Evolutionary conservation across 2,113 vertebrate genomes (phyloP), one percentile per base, ranked within the genome.

Genomic region (Oenanthe oenanthe): DNA sequence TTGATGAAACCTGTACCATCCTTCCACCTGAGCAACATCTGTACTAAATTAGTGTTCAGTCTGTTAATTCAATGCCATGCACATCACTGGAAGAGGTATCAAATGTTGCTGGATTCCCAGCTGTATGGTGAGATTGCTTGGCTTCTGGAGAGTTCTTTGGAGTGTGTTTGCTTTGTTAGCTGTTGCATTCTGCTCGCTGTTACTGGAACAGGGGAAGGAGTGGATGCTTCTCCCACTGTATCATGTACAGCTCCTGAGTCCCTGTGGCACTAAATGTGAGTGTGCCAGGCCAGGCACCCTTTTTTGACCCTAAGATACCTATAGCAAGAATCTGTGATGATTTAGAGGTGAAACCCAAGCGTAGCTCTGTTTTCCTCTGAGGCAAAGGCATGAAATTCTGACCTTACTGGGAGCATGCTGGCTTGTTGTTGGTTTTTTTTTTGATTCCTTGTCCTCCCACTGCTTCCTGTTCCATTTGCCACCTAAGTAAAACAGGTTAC

Each of bases 401-500:
- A 78, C 72, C 34, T 85, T 24, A 3, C 54, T 16, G 1, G 15
- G 57, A 63, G 19, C 22, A 1, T 26, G 40, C 15, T 31, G 70
- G 29, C 34, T 31, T 36, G 34, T 31, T 36, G 34, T 36, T 36
- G 34, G 17, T 17, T 42, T 14, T 42, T 14, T 42, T 57, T n/a
- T 20, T 26, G 17, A 16, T 67, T 95, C 56, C 26, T 85, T 28
- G 34, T 81, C 47, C 62, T 95, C 32, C 65, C 10, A 5, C 43
- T 70, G 54, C 73, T 92, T 91, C 45, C 80, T 92, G 77, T 81
- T 61, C 78, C 20, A 14, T 38, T 91, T 34, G 50, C 67, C 74
- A 88, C 58, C 79, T 50, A 57, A 68, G 89, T 68, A 50, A n/a
- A 94, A 63, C 28, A 70, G 85, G 66, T 96, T 97, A 87, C 87